phyloP scores from a whole-genome alignment of 2,888 invertebrate genomes.

The Drosophila nr. medialis region DNA sequence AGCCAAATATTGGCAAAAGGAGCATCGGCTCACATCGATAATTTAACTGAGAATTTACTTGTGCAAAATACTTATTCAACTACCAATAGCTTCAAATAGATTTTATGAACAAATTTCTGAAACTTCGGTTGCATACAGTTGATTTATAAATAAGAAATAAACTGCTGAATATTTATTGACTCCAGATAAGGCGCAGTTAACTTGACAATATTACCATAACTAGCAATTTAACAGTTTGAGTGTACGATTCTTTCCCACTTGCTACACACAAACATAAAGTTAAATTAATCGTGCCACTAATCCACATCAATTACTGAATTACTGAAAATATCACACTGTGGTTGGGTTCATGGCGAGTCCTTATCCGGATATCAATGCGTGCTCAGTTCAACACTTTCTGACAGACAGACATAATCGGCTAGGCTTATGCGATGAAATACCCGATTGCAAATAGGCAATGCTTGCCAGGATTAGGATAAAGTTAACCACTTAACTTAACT shows the following conservation, averaged over 20 bases:
- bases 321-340: conserved; percentile 49
- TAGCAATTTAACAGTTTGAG: not conserved
- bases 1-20: not conserved
- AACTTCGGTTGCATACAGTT: not conserved
- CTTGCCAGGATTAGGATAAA: not conserved
- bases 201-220: not conserved
- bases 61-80: not conserved
- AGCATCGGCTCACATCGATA: not conserved
- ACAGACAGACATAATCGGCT: not conserved
- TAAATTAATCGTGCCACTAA: conserved; percentile 65
- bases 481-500: not conserved
- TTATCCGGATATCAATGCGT: not conserved
- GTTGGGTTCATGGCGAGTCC: conserved; percentile 28
- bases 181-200: not conserved
- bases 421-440: not conserved
- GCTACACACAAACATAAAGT: conserved; percentile 10
- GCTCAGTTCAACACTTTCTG: not conserved
- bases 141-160: not conserved
- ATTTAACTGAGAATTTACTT: not conserved
- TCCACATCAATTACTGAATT: conserved; percentile 66
- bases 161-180: not conserved
- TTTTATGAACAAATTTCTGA: not conserved
- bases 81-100: not conserved
- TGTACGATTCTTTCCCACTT: not conserved
- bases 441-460: not conserved